A percentile compares a stretch with the other conserved stretches of the same genome.
These are phyloP conservation scores for Euura lappo DNA, from an alignment of 1,140 invertebrate genomes.

Conservation along the genomic window DNA sequence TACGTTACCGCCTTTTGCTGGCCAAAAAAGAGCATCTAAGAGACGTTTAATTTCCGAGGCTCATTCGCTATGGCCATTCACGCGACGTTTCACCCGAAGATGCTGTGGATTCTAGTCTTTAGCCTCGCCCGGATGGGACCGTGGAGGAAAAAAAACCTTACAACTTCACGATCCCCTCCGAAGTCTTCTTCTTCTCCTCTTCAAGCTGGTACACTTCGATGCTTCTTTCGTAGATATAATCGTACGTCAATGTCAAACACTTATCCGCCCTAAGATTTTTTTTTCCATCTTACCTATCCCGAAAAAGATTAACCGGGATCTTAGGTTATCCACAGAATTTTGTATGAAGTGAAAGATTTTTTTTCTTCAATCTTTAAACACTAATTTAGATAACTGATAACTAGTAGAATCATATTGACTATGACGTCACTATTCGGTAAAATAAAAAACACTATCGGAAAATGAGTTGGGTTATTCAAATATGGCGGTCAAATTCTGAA, in stretches of 20 bases:
- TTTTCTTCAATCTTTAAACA: too few relatives aligned
- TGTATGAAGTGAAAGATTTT: too few relatives aligned
- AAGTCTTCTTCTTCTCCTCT: background rate
- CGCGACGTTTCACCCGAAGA: conserved; percentile 15
- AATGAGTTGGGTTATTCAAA: too few relatives aligned
- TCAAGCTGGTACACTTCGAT: background rate
- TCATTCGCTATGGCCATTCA: conserved; percentile 58
- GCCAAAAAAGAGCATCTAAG: conserved; percentile 52
- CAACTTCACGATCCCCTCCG: background rate
- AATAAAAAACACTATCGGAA: too few relatives aligned
- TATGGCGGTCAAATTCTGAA: too few relatives aligned
- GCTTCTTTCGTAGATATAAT: background rate
- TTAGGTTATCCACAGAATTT: too few relatives aligned
- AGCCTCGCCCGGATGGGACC: background rate
- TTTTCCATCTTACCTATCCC: too few relatives aligned
- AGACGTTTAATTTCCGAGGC: conserved; percentile 63
- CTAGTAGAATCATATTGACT: too few relatives aligned
- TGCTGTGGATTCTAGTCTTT: background rate
- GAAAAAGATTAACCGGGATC: too few relatives aligned
- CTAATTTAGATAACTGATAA: too few relatives aligned
- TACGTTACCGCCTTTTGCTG: conserved; percentile 48
- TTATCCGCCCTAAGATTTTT: background rate
- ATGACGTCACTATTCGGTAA: too few relatives aligned
- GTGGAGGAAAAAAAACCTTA: background rate
- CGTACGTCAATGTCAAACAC: background rate